Evolutionary conservation across 2,888 invertebrate species (phyloP).

Genomic region (Lepas anatifera): DNA sequence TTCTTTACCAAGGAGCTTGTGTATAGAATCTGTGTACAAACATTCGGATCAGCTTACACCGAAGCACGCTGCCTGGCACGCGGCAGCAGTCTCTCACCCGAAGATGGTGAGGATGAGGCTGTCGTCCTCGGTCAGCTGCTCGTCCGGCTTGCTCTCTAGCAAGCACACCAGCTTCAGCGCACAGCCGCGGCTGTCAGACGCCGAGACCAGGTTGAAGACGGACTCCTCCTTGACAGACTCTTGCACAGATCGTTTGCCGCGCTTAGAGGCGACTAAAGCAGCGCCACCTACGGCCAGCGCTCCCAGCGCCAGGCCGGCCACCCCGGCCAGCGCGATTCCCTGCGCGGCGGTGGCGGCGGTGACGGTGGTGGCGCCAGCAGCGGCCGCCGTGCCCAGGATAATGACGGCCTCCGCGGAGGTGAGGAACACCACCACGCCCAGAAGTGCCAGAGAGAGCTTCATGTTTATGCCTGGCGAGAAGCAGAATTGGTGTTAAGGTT

Average conservation of each 20-base stretch:
- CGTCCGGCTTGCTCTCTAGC: neutral
- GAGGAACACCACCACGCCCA: neutral
- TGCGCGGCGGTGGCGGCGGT: neutral
- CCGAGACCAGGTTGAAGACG: neutral
- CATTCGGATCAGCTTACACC: no score
- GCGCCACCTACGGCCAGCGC: neutral
- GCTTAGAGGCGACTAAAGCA: neutral
- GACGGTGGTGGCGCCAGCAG: neutral
- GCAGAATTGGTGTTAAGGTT: no score
- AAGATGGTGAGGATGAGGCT: neutral
- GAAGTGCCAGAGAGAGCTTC: neutral
- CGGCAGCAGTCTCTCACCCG: no score
- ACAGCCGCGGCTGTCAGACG: conserved; percentile 5
- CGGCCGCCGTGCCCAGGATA: neutral
- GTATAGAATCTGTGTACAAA: no score
- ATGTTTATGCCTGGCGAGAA: no score
- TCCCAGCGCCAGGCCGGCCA: neutral
- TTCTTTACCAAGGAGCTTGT: no score
- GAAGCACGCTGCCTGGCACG: no score
- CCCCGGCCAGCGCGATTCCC: neutral
- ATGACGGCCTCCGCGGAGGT: neutral
- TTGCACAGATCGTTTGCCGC: neutral
- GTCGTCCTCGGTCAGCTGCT: neutral
- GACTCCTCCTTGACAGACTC: neutral
- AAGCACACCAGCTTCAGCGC: conserved; percentile 11